Percentiles rank a stretch among this genome's conserved stretches.
Conservation (phyloP, 2,888 invertebrate genomes). For the Pomacea canaliculata region DNA sequence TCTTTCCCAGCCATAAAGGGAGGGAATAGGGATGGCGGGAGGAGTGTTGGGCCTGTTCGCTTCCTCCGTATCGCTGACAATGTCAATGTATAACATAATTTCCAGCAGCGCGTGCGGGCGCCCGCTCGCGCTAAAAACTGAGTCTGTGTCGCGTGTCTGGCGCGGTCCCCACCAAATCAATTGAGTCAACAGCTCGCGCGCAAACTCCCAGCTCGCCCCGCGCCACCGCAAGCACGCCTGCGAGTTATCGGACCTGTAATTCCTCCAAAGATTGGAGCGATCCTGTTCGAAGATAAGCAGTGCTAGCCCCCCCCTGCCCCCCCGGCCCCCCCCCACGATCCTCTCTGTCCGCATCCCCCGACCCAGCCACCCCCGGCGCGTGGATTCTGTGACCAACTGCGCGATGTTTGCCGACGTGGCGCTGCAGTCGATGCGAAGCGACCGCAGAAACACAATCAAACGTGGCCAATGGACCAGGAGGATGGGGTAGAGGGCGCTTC, state of each 20-base stretch:
- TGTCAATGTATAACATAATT: not conserved
- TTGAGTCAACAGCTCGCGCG: conserved; percentile 18
- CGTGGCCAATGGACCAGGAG: no score
- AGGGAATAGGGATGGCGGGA: not conserved
- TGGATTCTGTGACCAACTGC: not conserved
- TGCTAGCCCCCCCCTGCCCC: not conserved
- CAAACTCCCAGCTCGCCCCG: not conserved
- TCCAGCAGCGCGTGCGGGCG: not conserved
- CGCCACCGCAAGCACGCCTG: conserved; percentile 11
- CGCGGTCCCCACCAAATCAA: conserved; percentile 11
- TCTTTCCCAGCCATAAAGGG: not conserved
- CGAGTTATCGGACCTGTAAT: conserved; percentile 8
- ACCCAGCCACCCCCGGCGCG: not conserved
- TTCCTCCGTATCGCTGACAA: conserved; percentile 1
- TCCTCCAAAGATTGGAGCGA: not conserved
- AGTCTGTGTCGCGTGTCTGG: not conserved
- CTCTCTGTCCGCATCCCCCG: not conserved
- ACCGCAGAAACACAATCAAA: no score
- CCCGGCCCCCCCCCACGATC: not conserved
- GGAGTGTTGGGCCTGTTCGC: not conserved
- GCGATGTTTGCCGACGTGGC: no score
- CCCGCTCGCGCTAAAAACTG: not conserved
- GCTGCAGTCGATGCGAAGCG: no score
- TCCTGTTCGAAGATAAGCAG: not conserved
- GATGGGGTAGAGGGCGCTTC: no score